phyloP scores from a whole-genome alignment of 2,888 invertebrate genomes.

The Euphydryas editha region DNA sequence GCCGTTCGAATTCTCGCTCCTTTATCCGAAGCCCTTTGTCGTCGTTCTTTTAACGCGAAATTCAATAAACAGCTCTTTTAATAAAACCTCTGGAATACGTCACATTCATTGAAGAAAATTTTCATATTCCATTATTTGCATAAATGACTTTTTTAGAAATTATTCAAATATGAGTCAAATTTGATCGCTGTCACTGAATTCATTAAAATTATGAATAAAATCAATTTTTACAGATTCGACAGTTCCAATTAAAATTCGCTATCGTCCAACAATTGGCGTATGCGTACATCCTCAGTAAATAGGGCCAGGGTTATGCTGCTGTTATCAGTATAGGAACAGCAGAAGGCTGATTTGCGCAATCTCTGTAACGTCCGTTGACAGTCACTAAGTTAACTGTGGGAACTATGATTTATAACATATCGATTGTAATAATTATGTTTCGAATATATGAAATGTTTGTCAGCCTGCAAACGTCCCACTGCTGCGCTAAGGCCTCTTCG shows the following conservation, averaged over 20 bases:
- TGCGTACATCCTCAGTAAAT: slow-evolving; percentile 66
- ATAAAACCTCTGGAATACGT: background rate
- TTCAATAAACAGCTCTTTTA: slow-evolving; percentile 8
- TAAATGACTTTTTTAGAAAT: too few species aligned
- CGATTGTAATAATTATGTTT: too few species aligned
- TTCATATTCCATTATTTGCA: background rate
- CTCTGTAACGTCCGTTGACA: slow-evolving; percentile 69
- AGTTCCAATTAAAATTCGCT: slow-evolving; percentile 19
- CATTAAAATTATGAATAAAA: background rate
- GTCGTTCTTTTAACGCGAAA: slow-evolving; percentile 15
- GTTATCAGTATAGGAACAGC: slow-evolving; percentile 77
- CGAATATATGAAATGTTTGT: background rate
- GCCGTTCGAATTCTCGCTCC: slow-evolving; percentile 20
- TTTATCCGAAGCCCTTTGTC: slow-evolving; percentile 22
- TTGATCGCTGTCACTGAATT: background rate
- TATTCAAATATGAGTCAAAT: too few species aligned
- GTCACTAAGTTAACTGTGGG: slow-evolving; percentile 70
- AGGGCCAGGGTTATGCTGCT: slow-evolving; percentile 78
- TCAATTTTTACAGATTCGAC: background rate
- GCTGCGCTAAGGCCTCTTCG: too few species aligned
- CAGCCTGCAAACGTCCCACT: too few species aligned
- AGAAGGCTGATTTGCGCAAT: slow-evolving; percentile 82
- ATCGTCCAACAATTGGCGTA: slow-evolving; percentile 39
- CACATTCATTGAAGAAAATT: background rate
- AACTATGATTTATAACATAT: slow-evolving; percentile 41